Evolutionary conservation across 2,113 vertebrate species (phyloP), one percentile per base, ranked within the genome.

Genomic region (Pterocles orientalis): DNA sequence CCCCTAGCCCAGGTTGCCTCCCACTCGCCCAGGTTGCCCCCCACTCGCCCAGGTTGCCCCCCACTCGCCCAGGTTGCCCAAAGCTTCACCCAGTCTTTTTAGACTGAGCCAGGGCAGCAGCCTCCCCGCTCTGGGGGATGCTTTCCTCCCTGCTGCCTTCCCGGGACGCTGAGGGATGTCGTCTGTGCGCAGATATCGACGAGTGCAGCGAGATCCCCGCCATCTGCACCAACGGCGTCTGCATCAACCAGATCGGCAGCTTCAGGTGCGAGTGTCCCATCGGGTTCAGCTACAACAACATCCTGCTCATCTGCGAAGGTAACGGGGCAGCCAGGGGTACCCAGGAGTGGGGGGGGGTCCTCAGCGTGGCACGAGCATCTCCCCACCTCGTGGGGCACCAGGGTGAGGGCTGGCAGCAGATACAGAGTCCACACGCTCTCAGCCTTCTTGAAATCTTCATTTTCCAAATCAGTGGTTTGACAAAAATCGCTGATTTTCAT

Each of bases 191-290:
- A 99, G 99, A 99, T 96, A 99, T 99, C 3, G 99, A 99, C 2
- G 99, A 99, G 95, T 99, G 99, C 92, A 98, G 98, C 2, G 99
- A 99, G 97, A 99, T 99, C 84, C 98, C 99, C 0, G 98, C 98
- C 1, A 98, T 99, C 97, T 99, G 99, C 66, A 98, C 98, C 18
- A 98, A 98, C 1, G 99, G 99, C 2, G 97, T 99, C 78, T 99
- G 99, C 94, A 98, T 99, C 98, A 99, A 99, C 97, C 99, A 99
- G 94, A 99, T 99, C 0, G 99, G 99, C 61, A 99, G 99, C 94
- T 99, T 99, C 98, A 98, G 98, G 79, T 99, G 99, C 45, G 98
- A 99, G 96, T 99, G 99, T 87, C 99, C 98, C 10, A 98, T 98
- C 78, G 99, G 99, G 57, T 99, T 99, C 98, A 98, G 98, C 96